phyloP scores from a whole-genome alignment of 2,888 invertebrate species.

The Chrysomela aeneicollis region DNA sequence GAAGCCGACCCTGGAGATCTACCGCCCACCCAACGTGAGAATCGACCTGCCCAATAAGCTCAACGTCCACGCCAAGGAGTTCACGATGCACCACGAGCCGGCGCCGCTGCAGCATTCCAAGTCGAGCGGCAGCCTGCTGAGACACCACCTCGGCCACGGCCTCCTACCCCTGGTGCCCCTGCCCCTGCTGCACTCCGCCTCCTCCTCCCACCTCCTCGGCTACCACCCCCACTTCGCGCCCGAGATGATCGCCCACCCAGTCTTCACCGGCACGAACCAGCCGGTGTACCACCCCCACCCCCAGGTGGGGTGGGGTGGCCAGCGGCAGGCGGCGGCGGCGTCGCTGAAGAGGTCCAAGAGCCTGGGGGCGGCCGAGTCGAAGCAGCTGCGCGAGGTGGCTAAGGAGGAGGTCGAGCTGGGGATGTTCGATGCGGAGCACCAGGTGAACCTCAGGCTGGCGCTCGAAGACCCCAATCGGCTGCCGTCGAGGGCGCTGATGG shows the following conservation, averaged over 20 bases:
- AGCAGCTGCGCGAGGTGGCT: slow-evolving; percentile 68
- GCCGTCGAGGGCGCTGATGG: slow-evolving; percentile 79
- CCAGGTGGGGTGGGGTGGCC: too few relatives aligned
- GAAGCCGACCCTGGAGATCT: slow-evolving; percentile 88
- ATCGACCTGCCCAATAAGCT: slow-evolving; percentile 65
- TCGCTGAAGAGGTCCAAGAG: slow-evolving; percentile 82
- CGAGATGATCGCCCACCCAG: slow-evolving; percentile 54
- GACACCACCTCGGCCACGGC: slow-evolving; percentile 61
- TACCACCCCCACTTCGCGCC: slow-evolving; percentile 64
- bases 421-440: slow-evolving; percentile 76
- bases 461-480: slow-evolving; percentile 84
- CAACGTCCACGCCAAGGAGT: slow-evolving; percentile 90
- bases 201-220: slow-evolving; percentile 70
- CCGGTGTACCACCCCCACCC: slow-evolving; percentile 42
- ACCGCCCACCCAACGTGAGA: slow-evolving; percentile 78
- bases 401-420: slow-evolving; percentile 81
- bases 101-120: slow-evolving; percentile 62
- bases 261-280: slow-evolving; percentile 62
- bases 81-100: slow-evolving; percentile 77
- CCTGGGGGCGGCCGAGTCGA: slow-evolving; percentile 71
- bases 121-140: slow-evolving; percentile 73
- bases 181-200: slow-evolving; percentile 67
- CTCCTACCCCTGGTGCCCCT: slow-evolving; percentile 53
- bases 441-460: slow-evolving; percentile 77
- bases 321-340: too few relatives aligned